A percentile compares a stretch with the other conserved stretches of the same genome.
These are phyloP conservation scores for Drosophila sturtevanti DNA, from an alignment of 1,140 invertebrate genomes.

Conservation along the genomic window DNA sequence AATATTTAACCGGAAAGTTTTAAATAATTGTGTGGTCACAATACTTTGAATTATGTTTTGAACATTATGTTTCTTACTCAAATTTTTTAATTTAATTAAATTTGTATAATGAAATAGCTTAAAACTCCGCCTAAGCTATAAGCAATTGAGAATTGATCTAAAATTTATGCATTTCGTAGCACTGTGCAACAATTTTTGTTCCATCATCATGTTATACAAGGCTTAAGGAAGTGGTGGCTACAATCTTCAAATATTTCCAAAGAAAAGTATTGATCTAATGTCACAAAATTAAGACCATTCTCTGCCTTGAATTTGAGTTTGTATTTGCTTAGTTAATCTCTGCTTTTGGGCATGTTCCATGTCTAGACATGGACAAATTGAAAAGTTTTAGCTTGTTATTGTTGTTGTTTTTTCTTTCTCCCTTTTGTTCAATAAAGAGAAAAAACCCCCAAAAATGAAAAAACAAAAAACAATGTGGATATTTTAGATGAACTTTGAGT, in stretches of 20 bases:
- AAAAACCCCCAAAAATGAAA: neutral
- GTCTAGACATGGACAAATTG: constrained; percentile 13
- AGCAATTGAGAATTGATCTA: no score
- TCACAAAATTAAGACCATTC: neutral
- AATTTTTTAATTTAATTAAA: no score
- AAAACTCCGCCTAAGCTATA: no score
- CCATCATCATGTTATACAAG: no score
- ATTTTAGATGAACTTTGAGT: constrained; percentile 1
- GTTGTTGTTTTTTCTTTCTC: neutral
- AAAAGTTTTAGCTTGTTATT: constrained; percentile 2
- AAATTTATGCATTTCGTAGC: no score
- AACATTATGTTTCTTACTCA: no score
- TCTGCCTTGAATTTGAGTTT: neutral
- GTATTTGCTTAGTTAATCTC: constrained; percentile 15
- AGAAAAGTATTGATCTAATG: neutral
- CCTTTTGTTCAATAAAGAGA: neutral
- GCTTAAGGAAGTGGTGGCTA: neutral
- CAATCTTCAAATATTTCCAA: no score
- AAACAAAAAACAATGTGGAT: neutral
- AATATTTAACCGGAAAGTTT: no score
- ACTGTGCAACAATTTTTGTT: no score
- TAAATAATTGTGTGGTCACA: no score
- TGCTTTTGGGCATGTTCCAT: neutral
- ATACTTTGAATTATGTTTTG: no score
- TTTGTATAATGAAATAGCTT: no score